Percentiles rank a stretch among this genome's conserved stretches.
phyloP scores from a whole-genome alignment of 1,140 invertebrate species.

The Drosophila pseudoobscura region DNA sequence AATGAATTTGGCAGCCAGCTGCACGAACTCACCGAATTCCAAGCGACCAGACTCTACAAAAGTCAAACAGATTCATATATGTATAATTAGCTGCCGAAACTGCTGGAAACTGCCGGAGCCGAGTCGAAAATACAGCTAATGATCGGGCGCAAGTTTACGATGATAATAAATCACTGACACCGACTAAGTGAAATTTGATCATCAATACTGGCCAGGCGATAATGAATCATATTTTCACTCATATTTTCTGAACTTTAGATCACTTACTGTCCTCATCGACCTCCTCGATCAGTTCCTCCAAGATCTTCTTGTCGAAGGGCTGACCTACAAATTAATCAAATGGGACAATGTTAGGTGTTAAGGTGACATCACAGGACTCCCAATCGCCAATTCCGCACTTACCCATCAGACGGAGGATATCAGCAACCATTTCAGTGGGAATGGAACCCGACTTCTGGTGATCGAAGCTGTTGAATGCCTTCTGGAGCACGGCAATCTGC shows the following conservation, averaged over 20 bases:
- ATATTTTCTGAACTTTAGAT: background rate
- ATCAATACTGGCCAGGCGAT: conserved; percentile 1
- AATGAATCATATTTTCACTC: conserved; percentile 18
- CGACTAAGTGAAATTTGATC: conserved; percentile 19
- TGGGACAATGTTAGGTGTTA: no score
- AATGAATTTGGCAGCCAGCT: conserved; percentile 96
- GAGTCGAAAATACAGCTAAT: conserved; percentile 19
- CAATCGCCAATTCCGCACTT: no score
- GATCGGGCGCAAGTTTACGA: background rate
- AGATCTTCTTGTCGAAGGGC: conserved; percentile 96
- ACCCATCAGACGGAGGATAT: conserved; percentile 95
- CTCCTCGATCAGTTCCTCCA: conserved; percentile 97
- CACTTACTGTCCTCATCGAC: conserved; percentile 97
- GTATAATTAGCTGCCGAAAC: conserved; percentile 33
- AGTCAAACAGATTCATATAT: conserved; percentile 9
- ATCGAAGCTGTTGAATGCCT: conserved; percentile 98
- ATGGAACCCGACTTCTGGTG: conserved; percentile 96
- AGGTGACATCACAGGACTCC: no score
- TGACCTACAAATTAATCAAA: conserved; percentile 85
- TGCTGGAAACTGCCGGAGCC: conserved; percentile 9
- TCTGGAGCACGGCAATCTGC: conserved; percentile 91
- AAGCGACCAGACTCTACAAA: conserved; percentile 94
- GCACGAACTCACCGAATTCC: conserved; percentile 97
- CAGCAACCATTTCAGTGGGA: conserved; percentile 96
- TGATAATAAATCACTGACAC: conserved; percentile 49